phyloP scores from a whole-genome alignment of 64 coral and sea anemone genomes.

The Montipora foliosa region DNA sequence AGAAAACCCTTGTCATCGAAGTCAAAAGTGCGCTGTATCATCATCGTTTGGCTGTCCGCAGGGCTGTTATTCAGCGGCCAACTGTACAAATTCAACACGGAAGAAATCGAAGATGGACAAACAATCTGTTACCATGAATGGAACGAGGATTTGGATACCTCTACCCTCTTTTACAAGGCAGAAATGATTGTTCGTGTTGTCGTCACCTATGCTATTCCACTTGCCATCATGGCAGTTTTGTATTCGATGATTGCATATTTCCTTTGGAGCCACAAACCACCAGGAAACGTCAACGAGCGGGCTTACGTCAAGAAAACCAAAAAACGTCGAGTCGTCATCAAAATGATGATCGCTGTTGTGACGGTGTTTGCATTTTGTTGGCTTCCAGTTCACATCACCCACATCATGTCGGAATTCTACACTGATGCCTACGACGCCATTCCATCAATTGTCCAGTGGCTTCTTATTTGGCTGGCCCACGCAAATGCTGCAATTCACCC shows the following conservation, averaged over 20 bases:
- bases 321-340: constrained; percentile 53
- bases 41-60: constrained; percentile 44
- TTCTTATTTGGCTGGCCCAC: constrained; percentile 63
- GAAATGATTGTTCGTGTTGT: constrained; percentile 62
- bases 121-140: background rate
- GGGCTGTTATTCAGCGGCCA: constrained; percentile 16
- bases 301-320: constrained; percentile 29
- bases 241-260: constrained; percentile 56
- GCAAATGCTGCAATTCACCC: constrained; percentile 80
- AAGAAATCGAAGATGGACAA: background rate
- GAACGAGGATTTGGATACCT: background rate
- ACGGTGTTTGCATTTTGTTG: constrained; percentile 63
- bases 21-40: constrained; percentile 18
- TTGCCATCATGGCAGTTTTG: constrained; percentile 31
- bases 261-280: constrained; percentile 49
- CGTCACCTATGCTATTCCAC: constrained; percentile 47
- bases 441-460: background rate
- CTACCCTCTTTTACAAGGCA: background rate
- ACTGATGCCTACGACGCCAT: constrained; percentile 30
- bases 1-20: constrained; percentile 34
- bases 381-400: constrained; percentile 60
- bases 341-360: constrained; percentile 70
- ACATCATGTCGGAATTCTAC: constrained; percentile 39
- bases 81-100: constrained; percentile 40
- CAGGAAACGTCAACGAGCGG: constrained; percentile 22